Base-by-base conservation (phyloP, 1,140 invertebrate species). In the Trachymyrmex cornetzi region DNA sequence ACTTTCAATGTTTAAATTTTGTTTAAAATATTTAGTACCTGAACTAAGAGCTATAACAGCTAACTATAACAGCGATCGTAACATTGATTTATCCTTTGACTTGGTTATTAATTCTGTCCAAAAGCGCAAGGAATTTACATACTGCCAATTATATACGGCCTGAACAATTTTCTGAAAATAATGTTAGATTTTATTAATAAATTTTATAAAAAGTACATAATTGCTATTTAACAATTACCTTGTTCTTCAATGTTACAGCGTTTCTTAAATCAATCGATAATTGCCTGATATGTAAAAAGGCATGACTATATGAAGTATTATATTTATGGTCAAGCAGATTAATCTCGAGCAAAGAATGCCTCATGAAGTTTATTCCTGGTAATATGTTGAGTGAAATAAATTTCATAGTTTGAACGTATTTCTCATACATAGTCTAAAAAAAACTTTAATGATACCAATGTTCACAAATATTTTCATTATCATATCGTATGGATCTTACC, bases 81-180 rank as follows among this genome's bases (percentile, higher is more conserved):
- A 92, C 89, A 97, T 97, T 14, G 97, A 96, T 91, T 97, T 97
- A 71, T 96, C 96, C 87, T 96, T 95, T 19, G 96, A 96, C 3
- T 96, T 94, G 2, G 96, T 96, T 75, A 99, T 95, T 14, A 99
- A 94, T 95, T 98, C 97, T 1, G 97, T 96, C 99, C 99, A 99
- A 53, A 99, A 96, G 90, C 97, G 97, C 19, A 99, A 91, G 9
- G 98, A 99, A 93, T 99, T 99, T 9, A 99, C 95, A 95, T 97
- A 99, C 93, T 99, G 99, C 99, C 99, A 99, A 94, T 99, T 99
- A 92, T 99, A 99, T 9, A 99, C 98, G 2, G 98, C 96, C 95
- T 99, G 98, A 86, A 98, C 97, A 87, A 98, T 97, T 94, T 99
- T 98, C 96, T 97, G 88, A 22, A 95, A 94, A 85, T 72, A 75